Evolutionary conservation across 1,140 invertebrate genomes (phyloP), one percentile per base, ranked within the genome.

Genomic region (Laupala kohalensis): DNA sequence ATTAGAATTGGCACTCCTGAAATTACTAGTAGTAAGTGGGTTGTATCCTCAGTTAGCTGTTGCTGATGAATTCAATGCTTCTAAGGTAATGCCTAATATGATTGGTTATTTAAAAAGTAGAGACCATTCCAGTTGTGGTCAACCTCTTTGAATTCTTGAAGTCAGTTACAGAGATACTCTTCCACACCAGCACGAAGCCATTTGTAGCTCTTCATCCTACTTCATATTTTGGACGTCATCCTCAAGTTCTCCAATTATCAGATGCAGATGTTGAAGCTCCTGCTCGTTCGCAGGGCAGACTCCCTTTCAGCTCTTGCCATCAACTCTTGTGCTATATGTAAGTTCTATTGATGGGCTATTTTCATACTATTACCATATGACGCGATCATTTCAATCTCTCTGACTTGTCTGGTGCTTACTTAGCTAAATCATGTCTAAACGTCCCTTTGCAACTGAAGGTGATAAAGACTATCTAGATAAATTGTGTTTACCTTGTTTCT

Each of bases 41-140:
- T 82, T 98, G 24, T 98, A 98, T 82, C 96, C 96, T 9, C 95
- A 97, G 82, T 83, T 97, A 69, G 93, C 95, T 5, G 86, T 96
- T 64, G 86, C 92, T 15, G 96, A 99, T 82, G 93, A 96, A 76
- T 93, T 92, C 76, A 99, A 99, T 81, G 90, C 92, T 77, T 95
- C 89, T 77, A 97, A 96, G 84, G 88, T 89, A 79, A 77, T 75
- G 23, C 64, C 27, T 25, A n/a, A n/a, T n/a, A n/a, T n/a, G n/a
- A n/a, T n/a, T n/a, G n/a, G n/a, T n/a, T n/a, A n/a, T n/a, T n/a
- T n/a, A n/a, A n/a, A n/a, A n/a, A n/a, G n/a, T n/a, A n/a, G n/a
- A n/a, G n/a, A n/a, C n/a, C n/a, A n/a, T n/a, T n/a, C n/a, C n/a
- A n/a, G n/a, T n/a, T n/a, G n/a, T n/a, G n/a, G n/a, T n/a, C 28